These are phyloP conservation scores for Lindbergichthys nudifrons DNA, from an alignment of 2,797 vertebrate species.

Conservation along the genomic window DNA sequence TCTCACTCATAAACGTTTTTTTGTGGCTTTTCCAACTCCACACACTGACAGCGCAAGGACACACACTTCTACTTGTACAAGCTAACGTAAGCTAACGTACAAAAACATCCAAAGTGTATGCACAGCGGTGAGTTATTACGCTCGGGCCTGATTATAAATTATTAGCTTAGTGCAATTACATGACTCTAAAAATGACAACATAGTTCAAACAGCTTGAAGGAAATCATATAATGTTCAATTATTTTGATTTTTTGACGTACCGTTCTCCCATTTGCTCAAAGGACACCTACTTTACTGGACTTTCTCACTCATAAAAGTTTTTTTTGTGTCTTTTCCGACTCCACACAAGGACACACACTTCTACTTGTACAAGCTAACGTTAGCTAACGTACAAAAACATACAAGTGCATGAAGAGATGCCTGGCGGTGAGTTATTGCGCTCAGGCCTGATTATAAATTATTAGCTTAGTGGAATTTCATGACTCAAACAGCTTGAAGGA, in stretches of 20 bases:
- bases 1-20: constrained; percentile 70
- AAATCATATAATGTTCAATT: constrained; percentile 33
- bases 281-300: too few species aligned
- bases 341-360: constrained; percentile 21
- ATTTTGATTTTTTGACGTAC: constrained; percentile 35
- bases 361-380: constrained; percentile 2
- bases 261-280: constrained; percentile 6
- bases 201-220: constrained; percentile 14
- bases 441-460: constrained; percentile 19
- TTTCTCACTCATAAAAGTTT: neutral
- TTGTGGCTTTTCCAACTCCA: constrained; percentile 57
- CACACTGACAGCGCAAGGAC: neutral
- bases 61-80: constrained; percentile 9
- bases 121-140: neutral
- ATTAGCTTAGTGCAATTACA: too few species aligned
- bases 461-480: constrained; percentile 17
- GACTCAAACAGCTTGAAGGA: constrained; percentile 18
- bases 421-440: neutral
- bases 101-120: neutral
- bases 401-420: constrained; percentile 14
- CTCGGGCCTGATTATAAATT: too few species aligned
- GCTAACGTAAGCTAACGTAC: neutral
- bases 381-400: neutral
- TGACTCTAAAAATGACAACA: neutral
- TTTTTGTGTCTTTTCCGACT: constrained; percentile 63